A percentile compares a stretch with the other conserved stretches of the same genome.
Evolutionary conservation across 2,113 vertebrate genomes (phyloP).

Genomic region (Carassius gibelio): DNA sequence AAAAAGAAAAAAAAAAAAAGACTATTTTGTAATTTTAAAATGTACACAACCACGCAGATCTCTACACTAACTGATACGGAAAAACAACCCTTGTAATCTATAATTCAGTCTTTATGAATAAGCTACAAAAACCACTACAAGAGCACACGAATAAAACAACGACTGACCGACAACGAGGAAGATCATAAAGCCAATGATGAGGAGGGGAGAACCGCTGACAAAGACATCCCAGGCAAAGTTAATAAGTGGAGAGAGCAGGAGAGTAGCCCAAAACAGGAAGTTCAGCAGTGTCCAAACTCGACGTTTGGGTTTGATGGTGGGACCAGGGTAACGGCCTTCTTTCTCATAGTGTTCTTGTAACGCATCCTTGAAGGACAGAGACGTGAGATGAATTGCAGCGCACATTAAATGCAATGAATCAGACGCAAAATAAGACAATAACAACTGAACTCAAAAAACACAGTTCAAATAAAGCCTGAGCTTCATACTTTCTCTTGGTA

Average conservation of each 20-base stretch:
- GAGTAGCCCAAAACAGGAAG: conserved; percentile 92
- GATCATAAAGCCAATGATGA: conserved; percentile 90
- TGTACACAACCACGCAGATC: not conserved
- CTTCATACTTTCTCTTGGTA: conserved; percentile 94
- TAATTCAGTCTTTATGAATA: not conserved
- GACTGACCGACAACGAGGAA: conserved; percentile 89
- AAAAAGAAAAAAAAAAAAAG: no score
- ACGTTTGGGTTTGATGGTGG: conserved; percentile 81
- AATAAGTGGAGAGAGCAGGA: conserved; percentile 94
- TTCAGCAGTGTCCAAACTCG: conserved; percentile 93
- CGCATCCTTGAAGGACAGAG: conserved; percentile 80
- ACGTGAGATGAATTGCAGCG: not conserved
- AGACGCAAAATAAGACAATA: not conserved
- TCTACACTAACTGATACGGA: not conserved
- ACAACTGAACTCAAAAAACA: not conserved
- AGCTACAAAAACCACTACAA: no score
- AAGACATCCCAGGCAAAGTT: conserved; percentile 90
- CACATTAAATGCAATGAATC: not conserved
- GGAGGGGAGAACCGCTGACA: conserved; percentile 92
- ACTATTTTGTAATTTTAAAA: not conserved
- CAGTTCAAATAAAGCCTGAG: not conserved
- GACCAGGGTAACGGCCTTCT: conserved; percentile 87
- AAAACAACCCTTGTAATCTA: not conserved
- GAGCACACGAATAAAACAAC: not conserved
- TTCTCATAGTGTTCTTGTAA: conserved; percentile 91